Evolutionary conservation across 1,140 invertebrate species (phyloP).

Genomic region (Papilio helenus): DNA sequence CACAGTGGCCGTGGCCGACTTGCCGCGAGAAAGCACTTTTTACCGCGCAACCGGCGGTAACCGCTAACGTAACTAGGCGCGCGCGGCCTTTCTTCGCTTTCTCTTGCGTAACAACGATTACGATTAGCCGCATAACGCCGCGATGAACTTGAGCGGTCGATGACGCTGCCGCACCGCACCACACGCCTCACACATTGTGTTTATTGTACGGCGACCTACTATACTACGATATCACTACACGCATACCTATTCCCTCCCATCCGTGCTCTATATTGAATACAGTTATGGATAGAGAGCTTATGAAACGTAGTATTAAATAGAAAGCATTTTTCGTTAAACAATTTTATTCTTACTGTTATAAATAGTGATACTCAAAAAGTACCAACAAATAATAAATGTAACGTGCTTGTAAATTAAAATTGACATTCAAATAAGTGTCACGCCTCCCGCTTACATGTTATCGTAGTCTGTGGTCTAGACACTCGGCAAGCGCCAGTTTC

Average conservation of each 20-base stretch:
- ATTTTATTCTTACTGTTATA: not conserved
- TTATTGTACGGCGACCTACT: not conserved
- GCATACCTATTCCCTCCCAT: not conserved
- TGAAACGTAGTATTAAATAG: not conserved
- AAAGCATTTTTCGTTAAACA: not conserved
- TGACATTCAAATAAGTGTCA: constrained; percentile 39
- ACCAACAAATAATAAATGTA: not conserved
- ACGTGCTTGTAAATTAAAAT: constrained; percentile 35
- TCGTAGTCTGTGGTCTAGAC: constrained; percentile 49
- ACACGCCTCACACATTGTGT: constrained; percentile 15
- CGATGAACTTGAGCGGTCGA: constrained; percentile 68
- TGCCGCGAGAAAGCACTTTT: constrained; percentile 81
- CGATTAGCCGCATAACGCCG: constrained; percentile 70
- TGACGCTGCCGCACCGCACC: constrained; percentile 48
- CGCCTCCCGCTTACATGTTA: constrained; percentile 46
- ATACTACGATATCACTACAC: not conserved
- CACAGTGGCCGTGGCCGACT: constrained; percentile 81
- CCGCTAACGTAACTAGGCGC: constrained; percentile 71
- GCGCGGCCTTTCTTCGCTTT: constrained; percentile 78
- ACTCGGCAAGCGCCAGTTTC: constrained; percentile 49
- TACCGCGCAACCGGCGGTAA: constrained; percentile 75
- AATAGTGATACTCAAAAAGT: not conserved
- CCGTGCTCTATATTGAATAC: not conserved
- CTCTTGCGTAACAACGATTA: constrained; percentile 76
- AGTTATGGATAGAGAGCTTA: not conserved